These are phyloP conservation scores for Scalopus aquaticus DNA, from an alignment of 2,113 vertebrate species.

Conservation along the genomic window DNA sequence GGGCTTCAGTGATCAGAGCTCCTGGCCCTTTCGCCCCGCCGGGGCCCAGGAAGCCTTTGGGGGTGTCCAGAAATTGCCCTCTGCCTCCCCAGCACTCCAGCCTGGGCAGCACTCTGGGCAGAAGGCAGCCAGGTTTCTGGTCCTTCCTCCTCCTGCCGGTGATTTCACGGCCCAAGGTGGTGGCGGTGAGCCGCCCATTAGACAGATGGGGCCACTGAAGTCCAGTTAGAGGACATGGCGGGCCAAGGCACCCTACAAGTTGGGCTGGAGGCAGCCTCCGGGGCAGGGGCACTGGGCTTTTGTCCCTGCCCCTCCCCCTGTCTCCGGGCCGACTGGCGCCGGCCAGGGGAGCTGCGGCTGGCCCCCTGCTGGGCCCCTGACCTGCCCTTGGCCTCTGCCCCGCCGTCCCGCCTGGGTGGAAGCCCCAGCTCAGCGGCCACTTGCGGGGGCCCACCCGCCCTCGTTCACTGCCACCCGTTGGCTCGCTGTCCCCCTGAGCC, in stretches of 20 bases:
- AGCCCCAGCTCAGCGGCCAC: slow-evolving; percentile 55
- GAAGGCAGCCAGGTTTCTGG: background rate
- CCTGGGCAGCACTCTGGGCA: background rate
- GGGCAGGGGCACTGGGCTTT: slow-evolving; percentile 31
- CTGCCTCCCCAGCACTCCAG: background rate
- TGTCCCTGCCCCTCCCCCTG: slow-evolving; percentile 58
- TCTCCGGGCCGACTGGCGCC: slow-evolving; percentile 51
- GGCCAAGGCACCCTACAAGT: background rate
- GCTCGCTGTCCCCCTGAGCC: slow-evolving; percentile 49
- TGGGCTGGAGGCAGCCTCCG: background rate
- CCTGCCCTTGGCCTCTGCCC: slow-evolving; percentile 79
- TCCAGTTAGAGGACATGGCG: background rate
- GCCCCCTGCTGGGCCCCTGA: slow-evolving; percentile 74
- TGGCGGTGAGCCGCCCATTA: background rate
- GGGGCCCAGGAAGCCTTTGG: background rate
- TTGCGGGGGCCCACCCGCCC: slow-evolving; percentile 54
- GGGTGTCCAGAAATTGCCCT: background rate
- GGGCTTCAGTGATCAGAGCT: background rate
- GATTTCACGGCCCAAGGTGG: background rate
- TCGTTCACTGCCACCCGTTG: slow-evolving; percentile 46
- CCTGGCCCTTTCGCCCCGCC: background rate
- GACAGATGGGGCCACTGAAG: background rate
- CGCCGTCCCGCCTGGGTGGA: slow-evolving; percentile 58
- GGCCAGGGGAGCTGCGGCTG: slow-evolving; percentile 39
- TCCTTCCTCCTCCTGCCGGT: background rate